These are phyloP conservation scores for Columba janthina DNA, from an alignment of 2,113 vertebrate species.

Conservation along the genomic window DNA sequence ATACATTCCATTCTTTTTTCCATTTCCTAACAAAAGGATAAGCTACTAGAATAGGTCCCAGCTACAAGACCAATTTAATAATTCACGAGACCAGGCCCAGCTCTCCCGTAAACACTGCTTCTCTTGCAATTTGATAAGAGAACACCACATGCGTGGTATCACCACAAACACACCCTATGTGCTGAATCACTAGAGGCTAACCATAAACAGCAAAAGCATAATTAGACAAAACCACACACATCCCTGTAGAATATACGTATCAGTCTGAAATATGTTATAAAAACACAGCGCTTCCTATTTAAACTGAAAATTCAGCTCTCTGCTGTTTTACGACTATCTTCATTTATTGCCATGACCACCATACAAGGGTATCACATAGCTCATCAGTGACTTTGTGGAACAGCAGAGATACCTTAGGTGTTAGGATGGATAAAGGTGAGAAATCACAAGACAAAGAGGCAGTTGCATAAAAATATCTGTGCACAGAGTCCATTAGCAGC, in stretches of 20 bases:
- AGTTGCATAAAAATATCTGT: background rate
- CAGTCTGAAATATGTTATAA: background rate
- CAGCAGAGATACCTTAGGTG: background rate
- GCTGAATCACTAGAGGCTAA: background rate
- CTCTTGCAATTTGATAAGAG: background rate
- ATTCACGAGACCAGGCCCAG: background rate
- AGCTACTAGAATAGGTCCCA: background rate
- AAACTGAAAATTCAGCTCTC: background rate
- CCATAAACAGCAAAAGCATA: background rate
- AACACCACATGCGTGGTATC: background rate
- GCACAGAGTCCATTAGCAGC: background rate
- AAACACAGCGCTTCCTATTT: background rate
- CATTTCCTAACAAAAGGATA: background rate
- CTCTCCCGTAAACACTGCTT: background rate
- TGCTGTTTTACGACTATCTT: background rate
- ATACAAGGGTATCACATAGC: background rate
- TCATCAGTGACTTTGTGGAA: background rate
- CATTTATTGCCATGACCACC: background rate
- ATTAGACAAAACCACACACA: background rate
- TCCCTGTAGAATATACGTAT: background rate
- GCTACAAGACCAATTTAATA: background rate
- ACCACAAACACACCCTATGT: background rate
- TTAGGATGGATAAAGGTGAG: background rate
- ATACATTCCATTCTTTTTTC: background rate
- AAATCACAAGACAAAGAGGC: background rate